A percentile compares a stretch with the other conserved stretches of the same genome.
These are phyloP conservation scores for Spilarctia lutea DNA, from an alignment of 2,888 invertebrate species.

Conservation along the genomic window DNA sequence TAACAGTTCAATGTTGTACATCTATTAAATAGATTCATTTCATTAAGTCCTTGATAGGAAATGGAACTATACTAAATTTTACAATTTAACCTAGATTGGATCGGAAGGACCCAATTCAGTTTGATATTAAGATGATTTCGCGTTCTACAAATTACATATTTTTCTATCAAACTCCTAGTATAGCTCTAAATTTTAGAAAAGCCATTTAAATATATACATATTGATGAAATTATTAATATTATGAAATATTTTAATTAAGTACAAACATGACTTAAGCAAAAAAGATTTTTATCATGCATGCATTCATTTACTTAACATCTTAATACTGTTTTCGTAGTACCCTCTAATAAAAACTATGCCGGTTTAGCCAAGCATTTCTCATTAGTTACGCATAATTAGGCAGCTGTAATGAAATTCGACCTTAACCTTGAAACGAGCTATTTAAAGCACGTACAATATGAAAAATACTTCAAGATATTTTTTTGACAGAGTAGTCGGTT, in stretches of 20 bases:
- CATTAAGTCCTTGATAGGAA: not conserved
- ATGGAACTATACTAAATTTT: not conserved
- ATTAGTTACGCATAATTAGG: constrained; percentile 35
- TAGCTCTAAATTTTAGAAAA: too few relatives aligned
- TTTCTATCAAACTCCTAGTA: not conserved
- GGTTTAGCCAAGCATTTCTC: constrained; percentile 32
- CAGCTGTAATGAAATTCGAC: constrained; percentile 10
- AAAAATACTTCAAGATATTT: constrained; percentile 1
- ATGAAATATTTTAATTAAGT: constrained; percentile 37
- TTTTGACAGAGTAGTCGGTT: not conserved
- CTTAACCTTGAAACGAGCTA: constrained; percentile 19
- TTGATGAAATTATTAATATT: not conserved
- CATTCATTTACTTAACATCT: constrained; percentile 37
- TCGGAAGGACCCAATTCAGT: not conserved
- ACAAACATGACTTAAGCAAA: constrained; percentile 31
- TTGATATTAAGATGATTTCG: not conserved
- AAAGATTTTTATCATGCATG: constrained; percentile 26
- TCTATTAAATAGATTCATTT: not conserved
- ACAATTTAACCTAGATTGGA: not conserved
- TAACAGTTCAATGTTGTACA: not conserved
- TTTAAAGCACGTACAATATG: constrained; percentile 10
- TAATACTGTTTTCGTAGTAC: constrained; percentile 30
- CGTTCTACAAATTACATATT: not conserved
- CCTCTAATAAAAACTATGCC: constrained; percentile 21
- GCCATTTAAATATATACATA: not conserved